Evolutionary conservation across 2,888 invertebrate species (phyloP).

Genomic region (Ectobius pallidus): DNA sequence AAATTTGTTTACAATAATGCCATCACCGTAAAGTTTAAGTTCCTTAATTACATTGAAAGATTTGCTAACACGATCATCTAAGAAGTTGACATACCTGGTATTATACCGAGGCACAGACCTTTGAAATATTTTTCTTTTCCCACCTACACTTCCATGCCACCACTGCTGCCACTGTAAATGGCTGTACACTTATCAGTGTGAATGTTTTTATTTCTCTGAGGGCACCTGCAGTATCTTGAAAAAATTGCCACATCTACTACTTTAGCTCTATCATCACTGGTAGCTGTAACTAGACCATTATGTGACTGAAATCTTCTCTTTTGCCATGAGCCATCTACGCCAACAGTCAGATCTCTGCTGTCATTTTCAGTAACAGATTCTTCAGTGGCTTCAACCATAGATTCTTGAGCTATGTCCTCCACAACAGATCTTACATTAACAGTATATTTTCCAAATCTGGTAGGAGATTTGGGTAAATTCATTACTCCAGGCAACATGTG

Average conservation of each 20-base stretch:
- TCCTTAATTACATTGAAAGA: no score
- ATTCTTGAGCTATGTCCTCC: no score
- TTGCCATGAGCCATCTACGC: no score
- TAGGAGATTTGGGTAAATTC: no score
- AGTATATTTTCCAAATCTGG: no score
- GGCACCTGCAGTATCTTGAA: no score
- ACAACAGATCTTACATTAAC: no score
- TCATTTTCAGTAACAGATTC: constrained; percentile 17
- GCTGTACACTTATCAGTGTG: background rate
- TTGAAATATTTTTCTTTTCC: constrained; percentile 12
- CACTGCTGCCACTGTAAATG: no score
- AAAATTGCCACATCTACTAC: constrained; percentile 16
- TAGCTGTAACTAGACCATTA: constrained; percentile 33
- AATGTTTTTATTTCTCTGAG: background rate
- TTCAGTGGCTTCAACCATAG: no score
- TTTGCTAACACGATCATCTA: constrained; percentile 10
- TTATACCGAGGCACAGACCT: background rate
- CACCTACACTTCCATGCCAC: no score
- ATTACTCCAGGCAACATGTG: no score
- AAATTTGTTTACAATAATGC: background rate
- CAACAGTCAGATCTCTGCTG: background rate
- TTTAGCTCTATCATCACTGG: constrained; percentile 6
- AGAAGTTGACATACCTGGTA: no score
- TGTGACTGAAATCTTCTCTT: constrained; percentile 12
- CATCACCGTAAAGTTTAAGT: constrained; percentile 4